Evolutionary conservation across 2,888 invertebrate genomes (phyloP).

Genomic region (Carterocephalus palaemon): DNA sequence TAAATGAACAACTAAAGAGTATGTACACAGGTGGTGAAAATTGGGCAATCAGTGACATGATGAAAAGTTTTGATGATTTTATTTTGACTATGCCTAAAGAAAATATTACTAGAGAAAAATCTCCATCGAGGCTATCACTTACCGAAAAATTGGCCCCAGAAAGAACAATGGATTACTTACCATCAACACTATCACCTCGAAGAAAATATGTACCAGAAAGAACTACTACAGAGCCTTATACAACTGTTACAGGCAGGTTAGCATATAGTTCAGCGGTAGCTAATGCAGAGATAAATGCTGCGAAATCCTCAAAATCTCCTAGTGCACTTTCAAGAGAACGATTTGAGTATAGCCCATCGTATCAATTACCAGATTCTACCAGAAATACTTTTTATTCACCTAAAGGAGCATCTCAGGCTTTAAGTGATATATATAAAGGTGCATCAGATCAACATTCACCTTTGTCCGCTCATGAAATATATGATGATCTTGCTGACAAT

Average conservation of each 20-base stretch:
- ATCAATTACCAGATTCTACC: constrained; percentile 62
- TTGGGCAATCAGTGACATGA: constrained; percentile 84
- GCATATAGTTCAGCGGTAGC: constrained; percentile 84
- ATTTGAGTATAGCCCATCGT: constrained; percentile 78
- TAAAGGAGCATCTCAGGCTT: constrained; percentile 57
- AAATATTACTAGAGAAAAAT: constrained; percentile 71
- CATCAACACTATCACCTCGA: constrained; percentile 78
- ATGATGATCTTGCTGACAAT: constrained; percentile 76
- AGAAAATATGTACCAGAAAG: constrained; percentile 78
- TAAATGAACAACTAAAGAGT: constrained; percentile 84
- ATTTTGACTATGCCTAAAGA: constrained; percentile 75
- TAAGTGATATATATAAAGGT: constrained; percentile 75
- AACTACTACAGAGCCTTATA: constrained; percentile 80
- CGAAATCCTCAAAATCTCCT: constrained; percentile 73
- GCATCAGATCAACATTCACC: constrained; percentile 80
- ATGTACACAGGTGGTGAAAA: constrained; percentile 82
- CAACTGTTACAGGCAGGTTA: constrained; percentile 81
- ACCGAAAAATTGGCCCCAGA: constrained; percentile 81
- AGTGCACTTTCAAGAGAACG: constrained; percentile 78
- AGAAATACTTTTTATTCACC: constrained; percentile 61
- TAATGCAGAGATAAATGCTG: constrained; percentile 79
- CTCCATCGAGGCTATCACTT: constrained; percentile 81
- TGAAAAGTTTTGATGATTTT: constrained; percentile 80
- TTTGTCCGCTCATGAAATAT: constrained; percentile 80
- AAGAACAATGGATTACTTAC: constrained; percentile 81